Base-by-base conservation (phyloP, 2,113 vertebrate species). In the Hippocampus barbouri region DNA sequence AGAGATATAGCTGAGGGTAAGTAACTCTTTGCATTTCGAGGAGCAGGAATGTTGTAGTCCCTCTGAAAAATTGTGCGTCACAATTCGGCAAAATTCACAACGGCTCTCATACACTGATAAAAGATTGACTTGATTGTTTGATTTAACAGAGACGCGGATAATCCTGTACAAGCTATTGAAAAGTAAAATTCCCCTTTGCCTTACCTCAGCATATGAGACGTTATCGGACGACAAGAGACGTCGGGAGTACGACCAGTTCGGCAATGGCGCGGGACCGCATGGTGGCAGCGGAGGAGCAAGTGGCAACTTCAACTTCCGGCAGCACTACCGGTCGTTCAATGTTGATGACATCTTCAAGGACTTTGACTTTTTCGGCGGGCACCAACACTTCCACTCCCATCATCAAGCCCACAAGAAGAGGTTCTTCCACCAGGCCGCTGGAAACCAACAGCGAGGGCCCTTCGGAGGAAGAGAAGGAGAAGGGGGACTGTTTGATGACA, bases 1-100 rank as follows among this genome's bases (percentile, higher is more conserved):
- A 93, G 95, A 80, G 96, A 98, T 88, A 96, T 98, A 82, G 97
- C 96, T 14, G 96, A 99, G 91, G 97, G 97, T 98, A 84, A 85
- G 86, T 40, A 20, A 51, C 16, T 20, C 41, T 64, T 14, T 16
- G 7, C 38, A 64, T 64, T 21, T 10, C 38, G 9, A 23, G 60
- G 5, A 43, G 41, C 41, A 2, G 3, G 3, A 51, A 51, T 51
- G 5, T 51, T 38, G 34, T 51, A 16, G 15, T 14, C 45, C 11
- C 41, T 43, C 11, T 16, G 12, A 1, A 47, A 16, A 47, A 14
- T 47, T 47, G 4, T 5, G 47, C 6, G 21, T 54, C 21, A 54
- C 21, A n/a, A 54, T n/a, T 53, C 20, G 20, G 2, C 18, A 49
- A 47, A 47, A 16, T 49, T 8, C 9, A 43, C 41, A 43, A 8